Percentiles rank a stretch among this genome's conserved stretches.
These are phyloP conservation scores for Lasioglossum calceatum DNA, from an alignment of 2,888 invertebrate species.

Conservation along the genomic window DNA sequence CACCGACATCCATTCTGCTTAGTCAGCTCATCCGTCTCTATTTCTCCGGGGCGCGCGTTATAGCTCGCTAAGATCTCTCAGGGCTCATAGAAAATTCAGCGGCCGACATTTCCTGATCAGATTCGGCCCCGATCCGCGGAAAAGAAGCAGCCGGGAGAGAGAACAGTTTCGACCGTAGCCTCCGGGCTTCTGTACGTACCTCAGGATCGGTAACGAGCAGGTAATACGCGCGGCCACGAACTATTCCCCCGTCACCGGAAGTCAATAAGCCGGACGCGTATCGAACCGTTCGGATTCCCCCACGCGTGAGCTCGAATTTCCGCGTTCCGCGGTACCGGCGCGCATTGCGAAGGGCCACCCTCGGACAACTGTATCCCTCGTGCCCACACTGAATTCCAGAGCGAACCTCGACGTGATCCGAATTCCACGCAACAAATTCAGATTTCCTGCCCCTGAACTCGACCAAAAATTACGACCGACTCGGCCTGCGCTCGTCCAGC, in stretches of 20 bases:
- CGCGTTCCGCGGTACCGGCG: slow-evolving; percentile 63
- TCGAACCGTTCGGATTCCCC: slow-evolving; percentile 59
- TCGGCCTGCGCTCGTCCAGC: not conserved
- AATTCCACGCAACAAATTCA: slow-evolving; percentile 35
- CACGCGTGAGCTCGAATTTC: slow-evolving; percentile 67
- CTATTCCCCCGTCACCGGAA: slow-evolving; percentile 73
- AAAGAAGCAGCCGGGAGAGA: slow-evolving; percentile 1
- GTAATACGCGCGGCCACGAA: slow-evolving; percentile 39
- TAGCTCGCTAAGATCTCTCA: not conserved
- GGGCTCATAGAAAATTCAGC: not conserved
- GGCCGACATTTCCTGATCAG: slow-evolving; percentile 11
- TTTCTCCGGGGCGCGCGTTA: not conserved
- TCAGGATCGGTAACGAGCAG: slow-evolving; percentile 50
- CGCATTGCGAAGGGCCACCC: slow-evolving; percentile 46
- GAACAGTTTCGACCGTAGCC: not conserved
- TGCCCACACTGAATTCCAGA: slow-evolving; percentile 45
- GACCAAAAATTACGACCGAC: slow-evolving; percentile 21
- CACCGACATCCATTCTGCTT: slow-evolving; percentile 35
- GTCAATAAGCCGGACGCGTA: slow-evolving; percentile 71
- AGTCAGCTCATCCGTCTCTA: slow-evolving; percentile 24
- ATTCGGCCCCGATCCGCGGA: slow-evolving; percentile 21
- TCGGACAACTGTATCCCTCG: slow-evolving; percentile 49
- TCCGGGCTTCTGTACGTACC: not conserved
- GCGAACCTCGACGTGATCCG: slow-evolving; percentile 50
- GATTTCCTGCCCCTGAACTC: not conserved